These are phyloP conservation scores for Sibirionetta formosa DNA, from an alignment of 2,797 vertebrate genomes.

Conservation along the genomic window DNA sequence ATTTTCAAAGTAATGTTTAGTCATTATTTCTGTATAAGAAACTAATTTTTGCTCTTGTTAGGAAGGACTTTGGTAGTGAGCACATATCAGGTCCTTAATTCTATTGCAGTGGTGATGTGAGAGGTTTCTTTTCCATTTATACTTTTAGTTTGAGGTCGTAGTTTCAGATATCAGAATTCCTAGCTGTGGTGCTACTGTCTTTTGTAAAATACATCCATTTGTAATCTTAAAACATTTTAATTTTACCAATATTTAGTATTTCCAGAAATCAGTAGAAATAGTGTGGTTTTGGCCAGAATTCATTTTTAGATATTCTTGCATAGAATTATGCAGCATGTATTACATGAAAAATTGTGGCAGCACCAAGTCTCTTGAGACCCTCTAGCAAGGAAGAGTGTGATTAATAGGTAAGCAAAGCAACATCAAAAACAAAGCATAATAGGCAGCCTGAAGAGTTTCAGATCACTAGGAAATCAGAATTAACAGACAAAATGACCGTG, in stretches of 20 bases:
- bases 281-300: not conserved
- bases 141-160: not conserved
- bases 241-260: not conserved
- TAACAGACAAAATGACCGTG: not conserved
- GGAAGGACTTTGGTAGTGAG: not conserved
- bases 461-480: not conserved
- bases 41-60: not conserved
- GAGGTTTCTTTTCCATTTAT: not conserved
- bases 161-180: not conserved
- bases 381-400: not conserved
- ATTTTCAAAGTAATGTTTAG: not conserved
- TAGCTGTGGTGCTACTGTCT: not conserved
- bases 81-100: not conserved
- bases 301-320: not conserved
- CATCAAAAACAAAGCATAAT: not conserved
- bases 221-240: not conserved
- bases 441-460: not conserved
- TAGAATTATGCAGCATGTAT: not conserved
- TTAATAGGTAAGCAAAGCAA: not conserved
- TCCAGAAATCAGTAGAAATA: not conserved
- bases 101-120: not conserved
- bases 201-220: not conserved
- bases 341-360: not conserved
- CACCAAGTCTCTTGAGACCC: not conserved
- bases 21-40: not conserved